phyloP scores from a whole-genome alignment of 2,113 vertebrate genomes.

The Anoura caudifer region DNA sequence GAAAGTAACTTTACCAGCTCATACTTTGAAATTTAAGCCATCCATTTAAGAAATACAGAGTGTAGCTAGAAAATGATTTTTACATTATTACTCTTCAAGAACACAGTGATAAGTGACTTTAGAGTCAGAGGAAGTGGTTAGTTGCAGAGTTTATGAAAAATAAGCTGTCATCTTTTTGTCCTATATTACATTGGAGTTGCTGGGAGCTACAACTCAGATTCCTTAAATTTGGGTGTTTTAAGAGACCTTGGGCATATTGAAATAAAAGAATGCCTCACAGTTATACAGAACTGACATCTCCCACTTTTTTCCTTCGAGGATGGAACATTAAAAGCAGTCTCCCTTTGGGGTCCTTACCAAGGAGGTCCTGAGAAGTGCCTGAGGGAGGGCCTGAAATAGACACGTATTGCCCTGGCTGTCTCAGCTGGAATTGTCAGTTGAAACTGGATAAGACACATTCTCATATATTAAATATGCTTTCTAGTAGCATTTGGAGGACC shows the following conservation, averaged over 20 bases:
- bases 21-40: slow-evolving; percentile 47
- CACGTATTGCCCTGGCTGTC: neutral
- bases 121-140: slow-evolving; percentile 31
- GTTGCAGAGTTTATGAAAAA: slow-evolving; percentile 62
- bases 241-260: slow-evolving; percentile 41
- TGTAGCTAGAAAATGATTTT: slow-evolving; percentile 32
- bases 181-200: neutral
- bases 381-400: slow-evolving; percentile 23
- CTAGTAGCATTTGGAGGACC: neutral
- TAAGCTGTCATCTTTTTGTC: slow-evolving; percentile 30
- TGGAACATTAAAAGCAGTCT: slow-evolving; percentile 24
- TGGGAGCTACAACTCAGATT: slow-evolving; percentile 28
- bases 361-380: slow-evolving; percentile 41
- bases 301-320: slow-evolving; percentile 35
- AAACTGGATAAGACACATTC: neutral
- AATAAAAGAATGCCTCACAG: slow-evolving; percentile 55
- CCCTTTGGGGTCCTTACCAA: slow-evolving; percentile 44
- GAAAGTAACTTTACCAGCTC: slow-evolving; percentile 58
- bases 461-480: neutral
- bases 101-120: slow-evolving; percentile 50
- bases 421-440: neutral
- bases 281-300: slow-evolving; percentile 57
- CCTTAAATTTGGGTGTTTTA: slow-evolving; percentile 33
- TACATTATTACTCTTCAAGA: slow-evolving; percentile 49
- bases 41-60: neutral